Conservation (phyloP, 2,888 invertebrate genomes). For the Terebella lapidaria region DNA sequence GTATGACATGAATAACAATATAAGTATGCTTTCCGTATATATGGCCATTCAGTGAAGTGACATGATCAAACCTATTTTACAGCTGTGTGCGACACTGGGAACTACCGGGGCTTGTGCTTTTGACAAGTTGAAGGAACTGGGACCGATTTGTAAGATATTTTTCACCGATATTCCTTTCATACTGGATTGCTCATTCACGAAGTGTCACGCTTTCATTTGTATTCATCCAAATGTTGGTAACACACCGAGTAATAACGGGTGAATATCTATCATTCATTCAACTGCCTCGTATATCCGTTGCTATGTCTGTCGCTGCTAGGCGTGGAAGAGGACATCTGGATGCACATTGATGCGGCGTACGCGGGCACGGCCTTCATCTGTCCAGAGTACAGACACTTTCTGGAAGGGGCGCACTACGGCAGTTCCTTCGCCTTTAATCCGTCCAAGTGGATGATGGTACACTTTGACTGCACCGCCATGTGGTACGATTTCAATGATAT, state of each 20-base stretch:
- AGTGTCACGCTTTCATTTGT: too few relatives aligned
- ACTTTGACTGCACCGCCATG: conserved; percentile 98
- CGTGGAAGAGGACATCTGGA: conserved; percentile 78
- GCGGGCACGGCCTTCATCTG: conserved; percentile 93
- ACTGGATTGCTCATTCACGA: not conserved
- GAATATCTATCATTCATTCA: too few relatives aligned
- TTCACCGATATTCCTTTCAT: not conserved
- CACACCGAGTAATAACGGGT: too few relatives aligned
- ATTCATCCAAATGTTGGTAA: too few relatives aligned
- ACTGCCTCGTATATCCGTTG: too few relatives aligned
- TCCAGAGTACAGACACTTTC: conserved; percentile 87
- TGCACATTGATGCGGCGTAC: conserved; percentile 97
- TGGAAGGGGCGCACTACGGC: conserved; percentile 72
- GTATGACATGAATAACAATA: too few relatives aligned
- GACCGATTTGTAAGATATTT: conserved; percentile 61
- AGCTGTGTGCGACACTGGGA: conserved; percentile 93
- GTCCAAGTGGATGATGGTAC: conserved; percentile 98
- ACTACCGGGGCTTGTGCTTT: conserved; percentile 97
- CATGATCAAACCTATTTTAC: too few relatives aligned
- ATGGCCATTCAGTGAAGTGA: too few relatives aligned
- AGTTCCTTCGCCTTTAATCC: conserved; percentile 97
- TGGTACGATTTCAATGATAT: conserved; percentile 65
- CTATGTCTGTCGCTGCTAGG: too few relatives aligned
- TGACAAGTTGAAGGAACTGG: conserved; percentile 73
- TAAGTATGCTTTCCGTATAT: too few relatives aligned